A percentile compares a stretch with the other conserved stretches of the same genome.
Conservation (phyloP, 2,113 vertebrate species). For the Stercorarius parasiticus region DNA sequence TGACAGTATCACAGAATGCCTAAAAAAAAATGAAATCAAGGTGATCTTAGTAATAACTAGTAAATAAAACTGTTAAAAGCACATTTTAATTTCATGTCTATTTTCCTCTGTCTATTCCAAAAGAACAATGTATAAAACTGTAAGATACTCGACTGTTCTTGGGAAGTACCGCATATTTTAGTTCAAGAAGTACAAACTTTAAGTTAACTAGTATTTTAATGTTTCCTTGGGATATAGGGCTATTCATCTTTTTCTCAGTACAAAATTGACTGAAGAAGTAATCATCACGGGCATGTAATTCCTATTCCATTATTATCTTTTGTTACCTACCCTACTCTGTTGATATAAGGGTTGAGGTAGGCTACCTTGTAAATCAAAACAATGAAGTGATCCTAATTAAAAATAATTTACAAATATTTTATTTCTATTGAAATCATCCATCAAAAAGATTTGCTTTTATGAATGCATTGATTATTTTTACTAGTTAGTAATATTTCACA, state of each 20-base stretch:
- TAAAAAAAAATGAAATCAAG: neutral
- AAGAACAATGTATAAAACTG: neutral
- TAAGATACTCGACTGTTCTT: rapidly evolving
- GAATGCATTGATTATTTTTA: neutral
- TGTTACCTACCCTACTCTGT: neutral
- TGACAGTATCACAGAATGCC: neutral
- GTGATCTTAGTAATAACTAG: rapidly evolving
- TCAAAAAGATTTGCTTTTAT: neutral
- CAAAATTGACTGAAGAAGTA: slow-evolving; percentile 21
- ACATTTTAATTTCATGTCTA: neutral
- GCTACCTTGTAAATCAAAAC: neutral
- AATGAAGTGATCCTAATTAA: neutral
- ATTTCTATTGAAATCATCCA: neutral
- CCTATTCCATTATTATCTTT: neutral
- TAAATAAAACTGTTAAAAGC: neutral
- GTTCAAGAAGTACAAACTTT: neutral
- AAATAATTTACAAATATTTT: slow-evolving; percentile 10
- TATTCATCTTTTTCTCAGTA: neutral
- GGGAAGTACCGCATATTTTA: neutral
- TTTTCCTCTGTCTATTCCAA: neutral
- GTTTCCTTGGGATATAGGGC: neutral
- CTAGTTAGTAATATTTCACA: neutral
- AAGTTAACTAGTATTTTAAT: neutral
- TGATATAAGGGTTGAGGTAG: neutral
- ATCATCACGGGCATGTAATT: slow-evolving; percentile 5